phyloP scores from a whole-genome alignment of 2,113 vertebrate genomes.

The Crotophaga sulcirostris region DNA sequence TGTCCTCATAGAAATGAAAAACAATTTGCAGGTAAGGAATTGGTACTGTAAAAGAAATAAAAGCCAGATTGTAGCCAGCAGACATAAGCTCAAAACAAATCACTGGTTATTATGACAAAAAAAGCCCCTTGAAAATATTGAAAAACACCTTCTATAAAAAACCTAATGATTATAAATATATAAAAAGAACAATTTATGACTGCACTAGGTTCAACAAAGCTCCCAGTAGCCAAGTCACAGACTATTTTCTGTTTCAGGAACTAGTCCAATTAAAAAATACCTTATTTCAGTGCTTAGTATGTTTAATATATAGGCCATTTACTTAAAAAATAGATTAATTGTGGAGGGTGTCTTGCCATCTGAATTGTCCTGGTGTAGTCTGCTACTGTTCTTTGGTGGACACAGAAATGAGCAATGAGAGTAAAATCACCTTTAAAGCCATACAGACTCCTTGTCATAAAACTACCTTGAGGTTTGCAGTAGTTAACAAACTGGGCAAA shows the following conservation, averaged over 20 bases:
- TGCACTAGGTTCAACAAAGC: not conserved
- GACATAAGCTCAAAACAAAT: not conserved
- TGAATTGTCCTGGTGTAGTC: not conserved
- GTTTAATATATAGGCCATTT: not conserved
- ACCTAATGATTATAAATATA: not conserved
- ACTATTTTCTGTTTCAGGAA: not conserved
- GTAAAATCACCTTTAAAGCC: not conserved
- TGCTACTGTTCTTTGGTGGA: not conserved
- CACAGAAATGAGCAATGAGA: not conserved
- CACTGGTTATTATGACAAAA: not conserved
- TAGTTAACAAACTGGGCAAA: not conserved
- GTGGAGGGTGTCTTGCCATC: not conserved
- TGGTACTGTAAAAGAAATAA: slow-evolving; percentile 57
- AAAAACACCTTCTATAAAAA: not conserved
- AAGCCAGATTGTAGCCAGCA: not conserved
- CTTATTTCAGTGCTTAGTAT: not conserved
- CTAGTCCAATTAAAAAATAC: not conserved
- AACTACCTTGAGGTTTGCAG: not conserved
- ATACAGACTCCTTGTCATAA: not conserved
- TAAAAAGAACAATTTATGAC: not conserved
- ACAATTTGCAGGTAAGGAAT: slow-evolving; percentile 65
- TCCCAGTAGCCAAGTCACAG: not conserved
- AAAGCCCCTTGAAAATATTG: not conserved
- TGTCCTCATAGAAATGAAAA: slow-evolving; percentile 56
- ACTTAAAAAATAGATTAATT: not conserved